phyloP scores from a whole-genome alignment of 1,140 invertebrate species.

The Bactericera cockerelli region DNA sequence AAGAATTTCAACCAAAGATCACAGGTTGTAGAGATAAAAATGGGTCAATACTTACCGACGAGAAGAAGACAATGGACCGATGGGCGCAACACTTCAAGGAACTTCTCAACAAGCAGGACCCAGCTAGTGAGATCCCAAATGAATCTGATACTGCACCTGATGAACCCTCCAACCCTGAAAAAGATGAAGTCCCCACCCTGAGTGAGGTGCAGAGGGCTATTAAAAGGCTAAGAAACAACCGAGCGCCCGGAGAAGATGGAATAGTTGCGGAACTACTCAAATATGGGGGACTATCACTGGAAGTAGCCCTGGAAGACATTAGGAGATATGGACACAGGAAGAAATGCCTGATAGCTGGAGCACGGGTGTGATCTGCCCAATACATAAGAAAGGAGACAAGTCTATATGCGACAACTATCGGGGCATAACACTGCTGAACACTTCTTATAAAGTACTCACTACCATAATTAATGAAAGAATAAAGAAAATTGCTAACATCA shows the following conservation, averaged over 20 bases:
- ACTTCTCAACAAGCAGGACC: neutral
- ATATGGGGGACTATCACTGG: neutral
- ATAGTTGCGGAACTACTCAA: neutral
- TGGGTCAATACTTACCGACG: neutral
- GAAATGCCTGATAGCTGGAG: slow-evolving; percentile 22
- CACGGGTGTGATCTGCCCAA: slow-evolving; percentile 17
- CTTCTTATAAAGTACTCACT: slow-evolving; percentile 13
- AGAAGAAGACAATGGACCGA: neutral
- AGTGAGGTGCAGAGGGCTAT: neutral
- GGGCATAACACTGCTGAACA: slow-evolving; percentile 16
- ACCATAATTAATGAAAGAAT: slow-evolving; percentile 2
- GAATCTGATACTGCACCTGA: neutral
- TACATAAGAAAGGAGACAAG: slow-evolving; percentile 24
- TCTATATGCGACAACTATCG: slow-evolving; percentile 22
- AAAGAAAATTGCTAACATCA: slow-evolving; percentile 9
- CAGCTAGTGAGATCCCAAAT: neutral
- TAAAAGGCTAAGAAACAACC: neutral
- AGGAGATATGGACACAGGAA: slow-evolving; percentile 15
- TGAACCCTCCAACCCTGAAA: neutral
- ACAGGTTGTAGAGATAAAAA: neutral
- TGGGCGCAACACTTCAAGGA: neutral
- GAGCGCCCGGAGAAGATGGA: slow-evolving; percentile 8
- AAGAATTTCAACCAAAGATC: neutral
- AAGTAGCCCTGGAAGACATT: neutral
- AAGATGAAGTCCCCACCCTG: neutral